Percentiles rank a stretch among this genome's conserved stretches.
Conservation (phyloP, 2,113 vertebrate species). For the Tachysurus fulvidraco region DNA sequence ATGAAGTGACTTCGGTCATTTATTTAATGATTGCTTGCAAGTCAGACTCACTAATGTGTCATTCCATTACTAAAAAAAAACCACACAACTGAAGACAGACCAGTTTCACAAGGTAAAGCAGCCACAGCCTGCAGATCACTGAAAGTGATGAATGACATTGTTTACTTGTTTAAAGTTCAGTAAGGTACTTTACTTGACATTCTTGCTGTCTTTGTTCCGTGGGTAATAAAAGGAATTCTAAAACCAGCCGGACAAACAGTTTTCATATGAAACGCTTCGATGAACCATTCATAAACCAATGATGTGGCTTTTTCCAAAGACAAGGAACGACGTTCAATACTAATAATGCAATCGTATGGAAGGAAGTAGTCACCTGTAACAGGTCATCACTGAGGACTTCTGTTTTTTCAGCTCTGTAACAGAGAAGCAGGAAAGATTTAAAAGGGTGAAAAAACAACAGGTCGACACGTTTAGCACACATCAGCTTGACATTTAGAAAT, state of each 20-base stretch:
- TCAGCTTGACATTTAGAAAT: background rate
- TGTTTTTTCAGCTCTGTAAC: constrained; percentile 93
- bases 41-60: background rate
- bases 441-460: background rate
- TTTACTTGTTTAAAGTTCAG: background rate
- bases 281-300: background rate
- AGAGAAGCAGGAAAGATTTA: constrained; percentile 59
- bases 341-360: constrained; percentile 1
- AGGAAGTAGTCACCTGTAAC: constrained; percentile 83
- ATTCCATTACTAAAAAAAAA: background rate
- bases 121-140: background rate
- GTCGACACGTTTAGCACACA: background rate
- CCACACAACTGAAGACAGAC: background rate
- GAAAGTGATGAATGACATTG: background rate
- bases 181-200: background rate
- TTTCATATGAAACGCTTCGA: background rate
- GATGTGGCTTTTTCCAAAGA: background rate
- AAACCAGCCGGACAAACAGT: background rate
- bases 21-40: background rate
- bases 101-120: background rate
- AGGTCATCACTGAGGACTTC: constrained; percentile 98
- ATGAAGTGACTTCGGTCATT: constrained; percentile 19
- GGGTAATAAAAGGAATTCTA: too few relatives aligned
- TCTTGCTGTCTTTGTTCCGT: background rate
- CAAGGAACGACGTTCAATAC: background rate